A percentile compares a stretch with the other conserved stretches of the same genome.
These are phyloP conservation scores for Lycaon pictus DNA, from an alignment of 2,113 vertebrate genomes.

Conservation along the genomic window DNA sequence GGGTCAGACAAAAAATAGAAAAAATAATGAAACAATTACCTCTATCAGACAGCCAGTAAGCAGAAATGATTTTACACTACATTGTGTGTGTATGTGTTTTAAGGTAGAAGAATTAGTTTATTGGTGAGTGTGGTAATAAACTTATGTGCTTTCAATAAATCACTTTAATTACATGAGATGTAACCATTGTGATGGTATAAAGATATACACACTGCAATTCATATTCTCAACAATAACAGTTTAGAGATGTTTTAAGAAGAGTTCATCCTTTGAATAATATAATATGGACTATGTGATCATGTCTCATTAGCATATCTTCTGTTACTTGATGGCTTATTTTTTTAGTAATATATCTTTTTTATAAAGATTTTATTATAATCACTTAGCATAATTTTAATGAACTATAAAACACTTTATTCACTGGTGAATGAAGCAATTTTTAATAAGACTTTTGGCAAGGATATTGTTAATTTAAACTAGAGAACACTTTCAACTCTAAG, in stretches of 20 bases:
- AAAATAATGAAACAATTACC: conserved; percentile 57
- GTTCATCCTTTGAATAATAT: conserved; percentile 56
- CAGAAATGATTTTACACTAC: not conserved
- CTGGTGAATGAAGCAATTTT: conserved; percentile 64
- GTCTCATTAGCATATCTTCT: conserved; percentile 29
- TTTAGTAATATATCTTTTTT: conserved; percentile 62
- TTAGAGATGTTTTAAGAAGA: conserved; percentile 64
- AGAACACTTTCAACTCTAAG: conserved; percentile 58
- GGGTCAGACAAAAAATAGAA: conserved; percentile 33
- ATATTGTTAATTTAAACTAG: conserved; percentile 66
- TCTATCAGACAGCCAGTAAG: not conserved
- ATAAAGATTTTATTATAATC: conserved; percentile 75
- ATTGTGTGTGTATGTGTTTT: not conserved
- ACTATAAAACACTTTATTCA: conserved; percentile 67
- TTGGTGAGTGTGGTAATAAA: conserved; percentile 11
- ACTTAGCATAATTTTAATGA: conserved; percentile 72
- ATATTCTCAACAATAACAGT: conserved; percentile 30
- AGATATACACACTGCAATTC: conserved; percentile 37
- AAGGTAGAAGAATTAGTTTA: conserved; percentile 33
- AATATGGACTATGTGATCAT: not conserved
- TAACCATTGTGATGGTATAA: not conserved
- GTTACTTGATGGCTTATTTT: conserved; percentile 58
- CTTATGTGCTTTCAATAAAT: conserved; percentile 45
- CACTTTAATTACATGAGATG: conserved; percentile 53
- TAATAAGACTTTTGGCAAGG: conserved; percentile 66